These are phyloP conservation scores for Melieria omissa DNA, from an alignment of 2,888 invertebrate genomes.

Conservation along the genomic window DNA sequence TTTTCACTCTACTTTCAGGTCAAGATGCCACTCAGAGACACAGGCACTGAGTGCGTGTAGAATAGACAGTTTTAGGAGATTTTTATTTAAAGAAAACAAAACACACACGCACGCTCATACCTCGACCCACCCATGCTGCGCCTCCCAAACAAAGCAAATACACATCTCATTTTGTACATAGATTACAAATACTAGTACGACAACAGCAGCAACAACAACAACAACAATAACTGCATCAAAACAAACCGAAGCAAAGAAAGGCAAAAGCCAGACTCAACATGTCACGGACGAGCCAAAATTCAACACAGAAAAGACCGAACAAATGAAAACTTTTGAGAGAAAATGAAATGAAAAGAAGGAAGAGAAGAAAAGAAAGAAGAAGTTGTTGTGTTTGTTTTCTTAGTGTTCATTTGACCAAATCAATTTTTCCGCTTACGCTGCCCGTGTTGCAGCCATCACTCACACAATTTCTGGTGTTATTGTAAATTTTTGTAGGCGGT, in stretches of 20 bases:
- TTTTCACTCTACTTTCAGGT: conserved; percentile 73
- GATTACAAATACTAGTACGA: no score
- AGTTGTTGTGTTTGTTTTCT: no score
- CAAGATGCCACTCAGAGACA: conserved; percentile 83
- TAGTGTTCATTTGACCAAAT: no score
- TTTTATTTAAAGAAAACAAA: conserved; percentile 24
- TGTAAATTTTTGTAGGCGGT: conserved; percentile 19
- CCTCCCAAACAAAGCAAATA: no score
- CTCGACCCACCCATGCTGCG: background rate
- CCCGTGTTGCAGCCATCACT: no score
- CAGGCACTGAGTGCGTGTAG: conserved; percentile 83
- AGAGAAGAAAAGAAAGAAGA: background rate
- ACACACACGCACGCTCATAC: conserved; percentile 24
- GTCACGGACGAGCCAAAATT: background rate
- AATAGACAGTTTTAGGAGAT: conserved; percentile 7
- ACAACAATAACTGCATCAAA: conserved; percentile 19
- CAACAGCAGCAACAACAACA: background rate
- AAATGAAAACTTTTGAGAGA: background rate
- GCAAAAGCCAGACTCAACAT: conserved; percentile 3
- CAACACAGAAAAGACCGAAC: background rate
- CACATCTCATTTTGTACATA: no score
- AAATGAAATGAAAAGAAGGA: conserved; percentile 4
- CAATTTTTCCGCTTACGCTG: no score
- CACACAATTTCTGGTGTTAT: background rate
- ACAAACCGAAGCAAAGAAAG: conserved; percentile 20